Conservation (phyloP, 2,113 vertebrate genomes). For the Aldabrachelys gigantea region DNA sequence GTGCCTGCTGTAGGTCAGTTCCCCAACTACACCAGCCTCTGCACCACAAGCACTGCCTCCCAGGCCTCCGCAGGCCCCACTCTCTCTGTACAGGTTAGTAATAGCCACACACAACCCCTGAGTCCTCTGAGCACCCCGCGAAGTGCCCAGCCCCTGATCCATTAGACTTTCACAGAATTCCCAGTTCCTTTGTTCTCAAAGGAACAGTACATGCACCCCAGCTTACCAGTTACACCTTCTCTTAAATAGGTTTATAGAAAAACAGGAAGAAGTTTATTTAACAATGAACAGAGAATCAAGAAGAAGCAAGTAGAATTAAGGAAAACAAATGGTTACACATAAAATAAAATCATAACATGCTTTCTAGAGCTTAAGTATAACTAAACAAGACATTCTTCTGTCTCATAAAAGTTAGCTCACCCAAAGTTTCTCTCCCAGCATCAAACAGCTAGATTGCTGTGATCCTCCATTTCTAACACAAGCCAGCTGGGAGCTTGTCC, state of each 20-base stretch:
- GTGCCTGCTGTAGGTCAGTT: no score
- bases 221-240: not conserved
- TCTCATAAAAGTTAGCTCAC: not conserved
- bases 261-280: not conserved
- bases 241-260: not conserved
- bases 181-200: not conserved
- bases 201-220: not conserved
- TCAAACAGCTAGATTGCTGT: not conserved
- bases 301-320: not conserved
- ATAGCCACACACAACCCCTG: not conserved
- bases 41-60: no score
- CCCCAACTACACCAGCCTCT: no score
- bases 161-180: not conserved
- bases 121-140: not conserved
- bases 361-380: not conserved
- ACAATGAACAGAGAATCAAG: not conserved
- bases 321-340: not conserved
- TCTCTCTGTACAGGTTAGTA: not conserved
- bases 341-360: not conserved
- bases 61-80: no score
- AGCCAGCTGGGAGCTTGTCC: not conserved
- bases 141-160: not conserved
- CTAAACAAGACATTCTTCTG: not conserved
- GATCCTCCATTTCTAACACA: not conserved
- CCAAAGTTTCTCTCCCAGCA: not conserved